Conservation (phyloP, 2,113 vertebrate species). For the Mola mola region DNA sequence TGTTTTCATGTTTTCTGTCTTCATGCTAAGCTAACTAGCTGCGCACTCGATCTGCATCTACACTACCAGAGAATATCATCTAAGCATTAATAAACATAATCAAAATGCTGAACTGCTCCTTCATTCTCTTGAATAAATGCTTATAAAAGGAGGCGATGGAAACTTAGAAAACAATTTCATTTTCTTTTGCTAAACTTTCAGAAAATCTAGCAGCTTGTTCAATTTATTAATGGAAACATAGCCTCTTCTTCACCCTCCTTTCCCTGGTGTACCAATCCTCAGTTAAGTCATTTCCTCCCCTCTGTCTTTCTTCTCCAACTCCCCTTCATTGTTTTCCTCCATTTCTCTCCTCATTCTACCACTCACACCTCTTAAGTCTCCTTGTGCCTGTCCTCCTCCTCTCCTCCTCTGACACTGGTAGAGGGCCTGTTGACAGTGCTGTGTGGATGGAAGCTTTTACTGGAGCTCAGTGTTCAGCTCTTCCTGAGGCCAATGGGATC, state of each 20-base stretch:
- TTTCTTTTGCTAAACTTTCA: background rate
- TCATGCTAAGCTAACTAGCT: background rate
- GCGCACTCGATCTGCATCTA: background rate
- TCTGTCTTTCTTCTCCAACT: background rate
- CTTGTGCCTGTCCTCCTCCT: background rate
- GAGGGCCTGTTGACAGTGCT: conserved; percentile 49
- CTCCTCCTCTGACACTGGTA: conserved; percentile 4
- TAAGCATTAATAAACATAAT: no score
- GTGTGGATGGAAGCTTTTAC: conserved; percentile 58
- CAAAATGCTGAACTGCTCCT: no score
- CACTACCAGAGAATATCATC: no score
- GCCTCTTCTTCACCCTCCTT: background rate
- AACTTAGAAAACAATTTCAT: no score
- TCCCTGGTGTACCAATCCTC: background rate
- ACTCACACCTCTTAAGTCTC: background rate
- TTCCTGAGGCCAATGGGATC: conserved; percentile 72
- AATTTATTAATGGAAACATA: background rate
- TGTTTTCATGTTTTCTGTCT: background rate
- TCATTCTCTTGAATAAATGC: no score
- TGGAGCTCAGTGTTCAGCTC: conserved; percentile 52
- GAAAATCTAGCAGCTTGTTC: no score
- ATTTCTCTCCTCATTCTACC: background rate
- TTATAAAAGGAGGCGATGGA: no score
- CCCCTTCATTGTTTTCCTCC: background rate
- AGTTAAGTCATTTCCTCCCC: background rate